These are phyloP conservation scores for Antrozous pallidus DNA, from an alignment of 2,797 vertebrate species.

Conservation along the genomic window DNA sequence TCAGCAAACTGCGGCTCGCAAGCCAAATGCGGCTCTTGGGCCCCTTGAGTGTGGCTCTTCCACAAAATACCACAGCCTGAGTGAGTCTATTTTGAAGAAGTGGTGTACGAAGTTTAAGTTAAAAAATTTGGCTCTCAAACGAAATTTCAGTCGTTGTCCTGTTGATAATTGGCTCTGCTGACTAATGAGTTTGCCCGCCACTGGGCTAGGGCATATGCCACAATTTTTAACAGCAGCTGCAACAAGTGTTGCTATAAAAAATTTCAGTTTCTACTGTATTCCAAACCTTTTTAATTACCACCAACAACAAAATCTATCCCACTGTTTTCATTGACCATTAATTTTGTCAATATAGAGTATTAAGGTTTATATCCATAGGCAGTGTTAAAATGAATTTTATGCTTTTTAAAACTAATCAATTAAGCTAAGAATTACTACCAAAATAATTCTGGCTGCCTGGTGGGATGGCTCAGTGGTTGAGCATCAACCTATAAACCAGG, in stretches of 20 bases:
- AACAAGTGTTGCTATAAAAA: not conserved
- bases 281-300: not conserved
- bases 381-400: not conserved
- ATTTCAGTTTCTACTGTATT: not conserved
- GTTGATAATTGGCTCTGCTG: too few species aligned
- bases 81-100: too few species aligned
- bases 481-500: not conserved
- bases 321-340: not conserved
- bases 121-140: too few species aligned
- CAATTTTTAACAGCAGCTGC: not conserved
- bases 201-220: not conserved
- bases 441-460: not conserved
- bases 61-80: too few species aligned
- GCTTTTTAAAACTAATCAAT: constrained; percentile 14
- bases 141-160: too few species aligned
- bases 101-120: too few species aligned
- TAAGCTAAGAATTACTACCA: not conserved
- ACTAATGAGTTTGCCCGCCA: too few species aligned
- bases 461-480: too few species aligned
- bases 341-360: not conserved
- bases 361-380: not conserved
- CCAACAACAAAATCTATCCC: not conserved
- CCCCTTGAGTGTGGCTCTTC: too few species aligned
- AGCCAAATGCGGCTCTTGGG: too few species aligned
- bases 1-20: too few species aligned